phyloP scores from a whole-genome alignment of 2,113 vertebrate species.

The Marmota monax region DNA sequence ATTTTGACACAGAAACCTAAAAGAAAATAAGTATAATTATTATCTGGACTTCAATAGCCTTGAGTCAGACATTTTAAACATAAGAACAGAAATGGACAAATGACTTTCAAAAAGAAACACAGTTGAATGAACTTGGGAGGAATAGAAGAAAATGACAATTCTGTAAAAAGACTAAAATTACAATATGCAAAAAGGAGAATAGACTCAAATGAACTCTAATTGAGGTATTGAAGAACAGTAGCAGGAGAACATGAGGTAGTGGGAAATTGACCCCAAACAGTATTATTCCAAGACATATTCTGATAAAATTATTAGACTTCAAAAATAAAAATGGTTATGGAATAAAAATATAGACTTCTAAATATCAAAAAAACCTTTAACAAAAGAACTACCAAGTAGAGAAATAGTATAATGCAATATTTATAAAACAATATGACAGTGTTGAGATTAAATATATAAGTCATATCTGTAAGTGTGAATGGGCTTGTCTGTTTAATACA shows the following conservation, averaged over 20 bases:
- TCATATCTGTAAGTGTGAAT: not conserved
- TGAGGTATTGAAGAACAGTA: conserved; percentile 25
- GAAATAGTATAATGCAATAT: not conserved
- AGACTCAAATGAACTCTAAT: conserved; percentile 4
- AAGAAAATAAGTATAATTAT: conserved; percentile 18
- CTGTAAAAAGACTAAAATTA: conserved; percentile 39
- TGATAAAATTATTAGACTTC: conserved; percentile 32
- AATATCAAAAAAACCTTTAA: not conserved
- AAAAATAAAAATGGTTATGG: not conserved
- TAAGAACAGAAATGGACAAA: not conserved
- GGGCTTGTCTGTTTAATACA: not conserved
- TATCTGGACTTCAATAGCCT: not conserved
- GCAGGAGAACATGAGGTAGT: not conserved
- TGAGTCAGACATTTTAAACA: not conserved
- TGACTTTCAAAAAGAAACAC: not conserved
- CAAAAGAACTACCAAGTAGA: not conserved
- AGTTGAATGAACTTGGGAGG: conserved; percentile 12
- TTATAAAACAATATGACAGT: not conserved
- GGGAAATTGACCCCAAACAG: not conserved
- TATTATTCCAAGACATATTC: not conserved
- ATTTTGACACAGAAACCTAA: conserved; percentile 89
- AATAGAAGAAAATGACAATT: not conserved
- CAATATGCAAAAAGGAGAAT: not conserved
- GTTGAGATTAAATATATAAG: not conserved
- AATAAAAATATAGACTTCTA: conserved; percentile 19